Percentiles rank a stretch among this genome's conserved stretches.
These are phyloP conservation scores for Mixornis gularis DNA, from an alignment of 2,113 vertebrate genomes.

Conservation along the genomic window DNA sequence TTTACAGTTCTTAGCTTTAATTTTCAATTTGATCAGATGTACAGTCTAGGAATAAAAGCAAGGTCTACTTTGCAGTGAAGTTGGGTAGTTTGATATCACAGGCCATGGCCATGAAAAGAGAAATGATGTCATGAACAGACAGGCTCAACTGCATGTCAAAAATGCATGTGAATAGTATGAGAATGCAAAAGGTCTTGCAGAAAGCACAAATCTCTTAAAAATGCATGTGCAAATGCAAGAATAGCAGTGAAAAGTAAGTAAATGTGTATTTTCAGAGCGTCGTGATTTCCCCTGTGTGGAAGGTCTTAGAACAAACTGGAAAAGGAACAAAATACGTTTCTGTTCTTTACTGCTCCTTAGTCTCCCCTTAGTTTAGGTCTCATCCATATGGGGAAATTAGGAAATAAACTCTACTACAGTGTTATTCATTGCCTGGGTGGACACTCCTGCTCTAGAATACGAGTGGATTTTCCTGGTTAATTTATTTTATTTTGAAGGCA, in stretches of 20 bases:
- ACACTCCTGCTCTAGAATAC: not conserved
- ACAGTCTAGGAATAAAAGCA: not conserved
- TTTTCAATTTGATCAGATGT: not conserved
- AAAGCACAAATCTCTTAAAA: conserved; percentile 24
- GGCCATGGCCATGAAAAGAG: not conserved
- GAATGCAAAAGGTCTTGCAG: not conserved
- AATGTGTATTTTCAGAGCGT: not conserved
- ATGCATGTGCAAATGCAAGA: not conserved
- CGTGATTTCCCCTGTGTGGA: not conserved
- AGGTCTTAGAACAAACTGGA: conserved; percentile 26
- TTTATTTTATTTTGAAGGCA: conserved; percentile 23
- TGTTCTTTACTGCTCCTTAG: conserved; percentile 16
- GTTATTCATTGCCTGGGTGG: not conserved
- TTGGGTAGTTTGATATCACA: not conserved
- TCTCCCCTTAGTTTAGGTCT: conserved; percentile 1
- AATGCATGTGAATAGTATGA: not conserved
- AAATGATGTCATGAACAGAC: not conserved
- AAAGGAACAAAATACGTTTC: conserved; percentile 8
- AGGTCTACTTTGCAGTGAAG: not conserved
- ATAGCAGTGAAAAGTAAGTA: not conserved
- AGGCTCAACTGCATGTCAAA: not conserved
- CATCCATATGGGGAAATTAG: conserved; percentile 11
- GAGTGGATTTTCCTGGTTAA: not conserved
- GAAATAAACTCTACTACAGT: not conserved
- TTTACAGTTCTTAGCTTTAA: not conserved